A percentile compares a stretch with the other conserved stretches of the same genome.
Evolutionary conservation across 92 coral and sea anemone genomes (phyloP).

Genomic region (Epizoanthus stellaris): DNA sequence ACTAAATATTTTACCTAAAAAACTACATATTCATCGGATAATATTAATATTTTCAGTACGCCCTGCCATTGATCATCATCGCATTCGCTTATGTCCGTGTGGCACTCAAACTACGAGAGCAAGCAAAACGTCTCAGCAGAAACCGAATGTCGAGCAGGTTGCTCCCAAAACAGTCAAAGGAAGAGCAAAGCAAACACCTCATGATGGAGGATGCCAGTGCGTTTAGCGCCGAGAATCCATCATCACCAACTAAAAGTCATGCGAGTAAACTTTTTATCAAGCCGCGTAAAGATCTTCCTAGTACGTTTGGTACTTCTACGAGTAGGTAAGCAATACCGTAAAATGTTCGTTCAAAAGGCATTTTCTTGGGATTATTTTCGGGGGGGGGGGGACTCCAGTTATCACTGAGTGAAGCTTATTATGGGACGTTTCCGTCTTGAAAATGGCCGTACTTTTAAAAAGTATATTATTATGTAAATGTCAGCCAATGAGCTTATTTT

Average conservation of each 20-base stretch:
- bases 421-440: too few relatives aligned
- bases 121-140: constrained; percentile 70
- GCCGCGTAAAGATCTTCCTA: constrained; percentile 25
- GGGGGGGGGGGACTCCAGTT: too few relatives aligned
- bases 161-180: constrained; percentile 34
- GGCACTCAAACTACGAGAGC: constrained; percentile 77
- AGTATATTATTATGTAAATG: too few relatives aligned
- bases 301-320: background rate
- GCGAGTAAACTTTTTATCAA: background rate
- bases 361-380: too few relatives aligned
- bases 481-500: too few relatives aligned
- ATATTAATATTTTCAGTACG: constrained; percentile 34
- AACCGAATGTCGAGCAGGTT: constrained; percentile 68
- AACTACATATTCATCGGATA: too few relatives aligned
- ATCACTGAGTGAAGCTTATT: too few relatives aligned
- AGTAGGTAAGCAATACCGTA: constrained; percentile 4
- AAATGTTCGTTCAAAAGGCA: too few relatives aligned
- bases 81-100: constrained; percentile 82
- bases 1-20: too few relatives aligned
- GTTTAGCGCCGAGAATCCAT: background rate
- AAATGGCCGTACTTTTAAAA: too few relatives aligned
- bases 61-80: constrained; percentile 74
- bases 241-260: background rate
- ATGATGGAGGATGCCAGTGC: constrained; percentile 31
- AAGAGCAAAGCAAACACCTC: constrained; percentile 7